phyloP scores from a whole-genome alignment of 2,888 invertebrate species.

The Clivina fossor region DNA sequence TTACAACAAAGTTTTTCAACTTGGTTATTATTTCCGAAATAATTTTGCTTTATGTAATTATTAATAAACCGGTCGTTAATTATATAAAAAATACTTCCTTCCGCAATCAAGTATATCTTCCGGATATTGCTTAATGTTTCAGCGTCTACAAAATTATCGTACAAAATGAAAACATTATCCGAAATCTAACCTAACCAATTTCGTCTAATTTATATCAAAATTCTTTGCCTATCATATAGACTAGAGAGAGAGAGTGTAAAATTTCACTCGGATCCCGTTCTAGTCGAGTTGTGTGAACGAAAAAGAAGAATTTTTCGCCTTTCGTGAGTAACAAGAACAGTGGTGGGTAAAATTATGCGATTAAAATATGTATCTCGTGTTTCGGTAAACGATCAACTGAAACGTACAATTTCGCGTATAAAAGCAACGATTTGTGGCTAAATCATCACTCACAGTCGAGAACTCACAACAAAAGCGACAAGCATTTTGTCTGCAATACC shows the following conservation, averaged over 20 bases:
- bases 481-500: conserved; percentile 20
- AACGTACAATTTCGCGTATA: conserved; percentile 12
- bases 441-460: conserved; percentile 18
- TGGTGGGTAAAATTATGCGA: conserved; percentile 24
- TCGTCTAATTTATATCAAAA: too few species aligned
- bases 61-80: too few species aligned
- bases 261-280: conserved; percentile 24
- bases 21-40: too few species aligned
- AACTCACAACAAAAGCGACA: conserved; percentile 4
- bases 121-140: too few species aligned
- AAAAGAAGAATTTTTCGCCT: conserved; percentile 8
- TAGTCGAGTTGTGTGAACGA: conserved; percentile 11
- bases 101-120: too few species aligned
- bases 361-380: conserved; percentile 9
- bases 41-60: too few species aligned
- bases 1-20: too few species aligned
- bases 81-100: too few species aligned
- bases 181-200: too few species aligned
- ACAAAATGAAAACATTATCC: too few species aligned
- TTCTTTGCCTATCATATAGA: not conserved
- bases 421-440: conserved; percentile 2
- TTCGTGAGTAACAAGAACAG: conserved; percentile 6
- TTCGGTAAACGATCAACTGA: conserved; percentile 1
- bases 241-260: conserved; percentile 18
- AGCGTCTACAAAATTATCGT: too few species aligned